Evolutionary conservation across 2,888 invertebrate genomes (phyloP), one percentile per base, ranked within the genome.

Genomic region (Agrilus mali): DNA sequence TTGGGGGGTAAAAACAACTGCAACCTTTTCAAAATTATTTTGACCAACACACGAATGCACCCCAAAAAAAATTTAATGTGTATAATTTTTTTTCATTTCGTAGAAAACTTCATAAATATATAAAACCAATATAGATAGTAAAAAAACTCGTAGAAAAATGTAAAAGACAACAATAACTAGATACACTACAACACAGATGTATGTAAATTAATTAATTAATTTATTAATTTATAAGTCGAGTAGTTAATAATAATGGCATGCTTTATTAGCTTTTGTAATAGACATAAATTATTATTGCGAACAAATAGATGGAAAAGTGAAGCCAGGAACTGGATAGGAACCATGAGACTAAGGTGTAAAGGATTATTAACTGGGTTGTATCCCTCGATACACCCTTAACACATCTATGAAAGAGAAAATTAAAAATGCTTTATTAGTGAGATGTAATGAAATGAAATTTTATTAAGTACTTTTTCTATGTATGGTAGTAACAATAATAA

Each of bases 291-390:
- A 27, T 27, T 27, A 27, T 27, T 10, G 27, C 27, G 27, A 27
- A 27, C 27, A 27, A 10, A 27, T 27, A 27, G 4, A 27, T 27
- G 27, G 27, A 27, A 42, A 48, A 44, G 36, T 52, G 45, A 37
- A 50, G 35, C 41, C 47, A 50, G 41, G 51, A 51, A 42, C 50
- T 47, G 43, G 51, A 51, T 38, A 55, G 41, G 39, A 51, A 46
- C 50, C 50, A 60, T 41, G 57, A 57, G 31, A 57, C 42, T 35
- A 55, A 38, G 14, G 57, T 55, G 47, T 54, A 56, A 40, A 58
- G 49, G 49, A 59, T 43, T 36, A 56, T 47, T 47, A 55, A 42
- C 42, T 51, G 51, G 47, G 53, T 46, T 51, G 52, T 43, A 47
- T 53, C 47, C 42, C 47, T 48, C 41, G 49, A 48, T 49, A 50